Conservation (phyloP, 1,140 invertebrate genomes). For the Bactericera cockerelli region DNA sequence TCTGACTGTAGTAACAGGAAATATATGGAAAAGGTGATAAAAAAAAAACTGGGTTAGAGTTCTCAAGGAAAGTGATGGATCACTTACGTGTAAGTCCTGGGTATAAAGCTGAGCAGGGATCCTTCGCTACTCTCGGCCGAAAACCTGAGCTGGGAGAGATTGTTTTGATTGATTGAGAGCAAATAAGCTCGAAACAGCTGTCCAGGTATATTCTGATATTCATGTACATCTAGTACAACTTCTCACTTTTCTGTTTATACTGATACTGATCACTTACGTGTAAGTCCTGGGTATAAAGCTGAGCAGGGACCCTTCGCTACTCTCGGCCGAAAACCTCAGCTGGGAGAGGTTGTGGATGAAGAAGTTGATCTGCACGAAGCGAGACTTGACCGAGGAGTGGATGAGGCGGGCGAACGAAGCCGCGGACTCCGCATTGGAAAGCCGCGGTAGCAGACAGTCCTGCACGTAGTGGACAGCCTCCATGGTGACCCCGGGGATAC, state of each 20-base stretch:
- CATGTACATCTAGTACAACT: no score
- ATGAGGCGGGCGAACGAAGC: slow-evolving; percentile 86
- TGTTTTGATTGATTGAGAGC: no score
- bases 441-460: slow-evolving; percentile 68
- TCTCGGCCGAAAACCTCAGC: slow-evolving; percentile 71
- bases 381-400: slow-evolving; percentile 65
- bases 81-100: slow-evolving; percentile 79
- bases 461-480: slow-evolving; percentile 87
- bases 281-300: slow-evolving; percentile 90
- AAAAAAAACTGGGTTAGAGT: no score
- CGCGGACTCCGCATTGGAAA: slow-evolving; percentile 86
- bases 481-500: slow-evolving; percentile 81
- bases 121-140: slow-evolving; percentile 68
- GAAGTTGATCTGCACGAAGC: slow-evolving; percentile 94
- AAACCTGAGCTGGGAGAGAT: slow-evolving; percentile 84
- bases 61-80: no score
- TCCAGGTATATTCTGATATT: no score
- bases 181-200: no score
- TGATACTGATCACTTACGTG: slow-evolving; percentile 49
- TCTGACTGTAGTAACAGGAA: no score
- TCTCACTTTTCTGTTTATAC: no score
- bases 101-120: slow-evolving; percentile 81
- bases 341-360: slow-evolving; percentile 95
- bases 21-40: no score
- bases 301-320: slow-evolving; percentile 63